phyloP scores from a whole-genome alignment of 64 coral and sea anemone species.

The Actinia equina region DNA sequence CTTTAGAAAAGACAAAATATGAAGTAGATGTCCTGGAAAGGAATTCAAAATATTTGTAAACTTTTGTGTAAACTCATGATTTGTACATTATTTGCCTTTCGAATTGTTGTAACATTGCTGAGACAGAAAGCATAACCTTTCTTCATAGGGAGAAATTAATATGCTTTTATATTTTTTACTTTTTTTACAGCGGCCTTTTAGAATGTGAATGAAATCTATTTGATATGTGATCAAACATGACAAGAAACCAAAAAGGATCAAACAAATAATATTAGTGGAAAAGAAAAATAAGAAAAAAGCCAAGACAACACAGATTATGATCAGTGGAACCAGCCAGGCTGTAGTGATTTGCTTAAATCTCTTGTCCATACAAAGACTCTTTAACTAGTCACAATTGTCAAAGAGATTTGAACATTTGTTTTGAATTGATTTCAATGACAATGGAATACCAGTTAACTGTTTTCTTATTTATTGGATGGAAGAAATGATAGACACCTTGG shows the following conservation, averaged over 20 bases:
- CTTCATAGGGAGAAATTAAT: background rate
- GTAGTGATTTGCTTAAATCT: background rate
- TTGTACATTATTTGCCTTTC: no score
- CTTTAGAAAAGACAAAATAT: no score
- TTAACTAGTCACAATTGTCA: background rate
- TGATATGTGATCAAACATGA: conserved; percentile 4
- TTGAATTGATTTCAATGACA: conserved; percentile 18
- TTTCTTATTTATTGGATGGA: conserved; percentile 16
- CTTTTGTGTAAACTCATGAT: no score
- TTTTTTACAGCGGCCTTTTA: conserved; percentile 13
- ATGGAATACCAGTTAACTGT: background rate
- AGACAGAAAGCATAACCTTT: no score
- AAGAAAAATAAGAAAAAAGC: background rate
- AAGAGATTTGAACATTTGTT: conserved; percentile 6
- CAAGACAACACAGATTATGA: background rate
- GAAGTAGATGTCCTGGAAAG: no score
- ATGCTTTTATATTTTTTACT: background rate
- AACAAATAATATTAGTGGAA: conserved; percentile 18
- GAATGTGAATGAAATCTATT: conserved; percentile 19
- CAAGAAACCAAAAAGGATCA: background rate
- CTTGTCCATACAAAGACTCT: background rate
- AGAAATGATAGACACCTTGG: conserved; percentile 1
- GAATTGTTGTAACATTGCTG: no score
- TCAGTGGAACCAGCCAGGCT: background rate
- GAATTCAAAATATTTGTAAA: no score